A percentile compares a stretch with the other conserved stretches of the same genome.
Conservation (phyloP, 2,113 vertebrate genomes). For the Phalacrocorax carbo region DNA sequence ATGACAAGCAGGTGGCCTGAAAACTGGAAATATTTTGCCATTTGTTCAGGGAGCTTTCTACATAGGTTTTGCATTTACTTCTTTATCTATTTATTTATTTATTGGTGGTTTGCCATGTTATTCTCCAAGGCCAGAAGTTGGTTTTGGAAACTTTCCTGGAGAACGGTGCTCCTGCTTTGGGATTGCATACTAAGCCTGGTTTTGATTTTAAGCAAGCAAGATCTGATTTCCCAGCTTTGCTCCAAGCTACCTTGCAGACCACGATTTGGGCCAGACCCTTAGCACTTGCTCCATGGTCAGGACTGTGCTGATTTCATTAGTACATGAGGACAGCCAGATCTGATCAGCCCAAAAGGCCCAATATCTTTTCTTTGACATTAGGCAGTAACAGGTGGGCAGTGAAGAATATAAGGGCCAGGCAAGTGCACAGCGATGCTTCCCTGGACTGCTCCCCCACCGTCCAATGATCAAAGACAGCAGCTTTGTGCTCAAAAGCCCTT, state of each 20-base stretch:
- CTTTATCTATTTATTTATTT: conserved; percentile 67
- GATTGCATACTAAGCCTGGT: conserved; percentile 39
- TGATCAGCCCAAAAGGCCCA: not conserved
- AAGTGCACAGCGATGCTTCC: not conserved
- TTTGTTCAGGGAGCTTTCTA: conserved; percentile 55
- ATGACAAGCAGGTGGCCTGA: conserved; percentile 65
- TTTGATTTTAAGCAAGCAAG: conserved; percentile 52
- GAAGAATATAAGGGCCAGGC: not conserved
- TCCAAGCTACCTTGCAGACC: conserved; percentile 46
- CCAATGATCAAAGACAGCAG: not conserved
- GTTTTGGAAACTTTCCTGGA: conserved; percentile 56
- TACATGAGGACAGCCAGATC: not conserved
- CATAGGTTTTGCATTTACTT: conserved; percentile 51
- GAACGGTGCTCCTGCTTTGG: not conserved
- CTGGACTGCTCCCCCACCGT: not conserved
- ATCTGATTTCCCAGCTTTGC: conserved; percentile 25
- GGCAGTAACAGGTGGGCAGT: not conserved
- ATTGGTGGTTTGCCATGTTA: conserved; percentile 62
- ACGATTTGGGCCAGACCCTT: not conserved
- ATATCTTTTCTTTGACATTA: not conserved
- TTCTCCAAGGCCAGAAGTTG: conserved; percentile 46
- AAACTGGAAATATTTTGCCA: conserved; percentile 44
- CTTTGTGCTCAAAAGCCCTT: not conserved
- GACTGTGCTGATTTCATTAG: not conserved
- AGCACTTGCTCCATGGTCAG: accelerated